Base-by-base conservation (phyloP, 2,797 vertebrate genomes). In the Gymnothorax reevesii region DNA sequence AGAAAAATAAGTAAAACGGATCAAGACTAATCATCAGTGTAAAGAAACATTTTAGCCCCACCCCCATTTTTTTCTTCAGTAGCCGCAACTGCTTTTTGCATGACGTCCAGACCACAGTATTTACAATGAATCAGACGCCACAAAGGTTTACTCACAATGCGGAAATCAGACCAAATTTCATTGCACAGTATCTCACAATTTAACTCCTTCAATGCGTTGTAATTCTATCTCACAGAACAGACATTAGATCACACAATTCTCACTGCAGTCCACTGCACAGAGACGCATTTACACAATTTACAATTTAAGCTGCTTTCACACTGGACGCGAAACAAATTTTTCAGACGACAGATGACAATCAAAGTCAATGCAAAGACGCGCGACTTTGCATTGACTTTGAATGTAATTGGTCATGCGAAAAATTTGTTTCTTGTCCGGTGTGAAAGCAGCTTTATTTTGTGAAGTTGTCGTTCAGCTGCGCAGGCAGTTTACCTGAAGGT, bases 401-500 rank as follows among this genome's bases (percentile, higher is more conserved):
- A 42, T 42, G 33, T 42, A 42, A 42, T 42, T 2, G 1, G 33
- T 42, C 33, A 2, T 2, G 33, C 33, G 33, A 42, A 42, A 42
- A 42, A 42, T 42, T 2, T 1, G 1, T 42, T 42, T 42, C 33
- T 1, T 2, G 33, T 42, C 33, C 33, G 33, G 33, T 42, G 33
- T 42, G 33, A 42, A 42, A 42, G 33, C 33, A 2, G 33, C 33
- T 42, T 42, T 13, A 42, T 77, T 77, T 13, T 17, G 73, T 52
- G 42, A 17, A 15, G 12, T 13, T 4, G 2, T 20, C 10, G 7
- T 66, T n/a, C 64, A 9, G 57, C 13, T 64, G 22, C 8, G 2
- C 69, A 27, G 82, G 77, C 22, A 66, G 75, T 91, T 88, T 75
- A 94, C 93, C 89, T 96, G 90, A 96, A 95, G 8, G 33, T 95